Evolutionary conservation across 2,888 invertebrate species (phyloP), one percentile per base, ranked within the genome.

Genomic region (Spatulosminthurus flaviceps): DNA sequence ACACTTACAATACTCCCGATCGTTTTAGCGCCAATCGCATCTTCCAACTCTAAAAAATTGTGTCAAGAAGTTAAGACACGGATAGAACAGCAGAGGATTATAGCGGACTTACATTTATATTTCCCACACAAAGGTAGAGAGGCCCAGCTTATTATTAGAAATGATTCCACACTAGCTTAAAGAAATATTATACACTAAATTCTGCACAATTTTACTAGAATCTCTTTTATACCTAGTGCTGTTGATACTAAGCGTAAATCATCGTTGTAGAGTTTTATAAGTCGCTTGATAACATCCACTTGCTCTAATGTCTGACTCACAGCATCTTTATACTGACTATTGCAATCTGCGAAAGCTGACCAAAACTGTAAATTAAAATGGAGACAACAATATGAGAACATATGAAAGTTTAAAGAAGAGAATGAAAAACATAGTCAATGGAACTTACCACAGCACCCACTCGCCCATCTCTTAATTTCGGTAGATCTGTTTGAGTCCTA

Each of bases 1-100:
- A 97, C 92, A 42, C 96, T 96, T 64, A 92, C 90, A 83, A 92
- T 86, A 84, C 91, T 90, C 0, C 88, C 91, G 41, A 92, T 89
- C 87, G 89, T 90, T 9, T 88, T 88, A 16, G 86, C 86, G 7
- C 86, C 86, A 82, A 89, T 89, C 0, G 90, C 89, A n/a, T 88
- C 87, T 77, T 86, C 81, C n/a, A 51, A 51, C 51, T 51, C 16
- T 51, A 16, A 51, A 2, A 19, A 19, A 13, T 51, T 51, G 16
- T 16, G 5, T 19, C 51, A 19, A 51, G 2, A 51, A 11, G 5
- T 34, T 51, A 51, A n/a, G n/a, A n/a, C n/a, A n/a, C n/a, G n/a
- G n/a, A n/a, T n/a, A n/a, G n/a, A n/a, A n/a, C n/a, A n/a, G n/a
- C n/a, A n/a, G n/a, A n/a, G n/a, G n/a, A n/a, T n/a, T n/a, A n/a